Evolutionary conservation across 2,888 invertebrate genomes (phyloP), one percentile per base, ranked within the genome.

Genomic region (Hydropsyche betteni): DNA sequence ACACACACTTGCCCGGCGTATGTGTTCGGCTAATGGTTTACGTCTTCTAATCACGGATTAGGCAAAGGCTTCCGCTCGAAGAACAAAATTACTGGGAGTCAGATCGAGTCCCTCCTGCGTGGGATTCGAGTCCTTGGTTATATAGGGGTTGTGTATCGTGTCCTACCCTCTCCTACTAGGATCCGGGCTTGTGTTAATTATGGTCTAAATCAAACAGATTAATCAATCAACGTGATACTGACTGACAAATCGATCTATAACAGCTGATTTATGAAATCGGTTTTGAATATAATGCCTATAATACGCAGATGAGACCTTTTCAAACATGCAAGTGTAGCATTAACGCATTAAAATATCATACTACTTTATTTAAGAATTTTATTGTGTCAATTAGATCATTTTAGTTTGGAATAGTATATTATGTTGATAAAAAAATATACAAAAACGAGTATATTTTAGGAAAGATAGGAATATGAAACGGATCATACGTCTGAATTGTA

Each of bases 151-250:
- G 14, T 53, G n/a, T 53, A 16, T 53, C 53, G 44, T 10, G 68
- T 12, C 38, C 14, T 16, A 38, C 36, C 38, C 33, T 14, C 38
- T 33, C 36, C 12, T 68, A 38, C 68, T 7, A 10, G 10, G 44
- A 14, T 38, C 53, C n/a, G 53, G 71, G 71, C 52, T 71, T 34
- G 71, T 55, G 51, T 71, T 75, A 71, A 71, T 75, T 75, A 75
- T 71, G 50, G 74, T 51, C 52, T 74, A 76, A 74, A 74, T 73
- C 71, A 73, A 76, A 74, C 68, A 74, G 74, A 74, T 76, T 76
- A 71, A 76, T 76, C 76, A 76, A 76, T 76, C 76, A 58, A 52
- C 68, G 44, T 69, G 74, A 68, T 69, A 55, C 52, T 12, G 55
- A 72, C 69, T 74, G 70, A 74, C 76, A 76, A 74, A 76, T 76